Evolutionary conservation across 2,113 vertebrate species (phyloP).

Genomic region (Lamprotornis superbus): DNA sequence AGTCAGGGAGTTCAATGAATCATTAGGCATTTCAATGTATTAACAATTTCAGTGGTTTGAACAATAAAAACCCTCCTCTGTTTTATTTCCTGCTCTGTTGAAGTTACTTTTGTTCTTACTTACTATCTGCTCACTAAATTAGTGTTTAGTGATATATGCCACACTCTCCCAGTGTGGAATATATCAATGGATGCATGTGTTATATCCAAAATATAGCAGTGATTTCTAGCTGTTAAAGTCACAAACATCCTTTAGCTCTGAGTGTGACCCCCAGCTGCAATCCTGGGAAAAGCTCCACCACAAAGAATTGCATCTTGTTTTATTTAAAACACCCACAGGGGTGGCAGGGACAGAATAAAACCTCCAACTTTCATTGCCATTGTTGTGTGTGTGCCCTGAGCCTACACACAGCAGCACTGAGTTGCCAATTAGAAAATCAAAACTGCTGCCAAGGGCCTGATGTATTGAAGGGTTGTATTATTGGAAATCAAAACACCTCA

Average conservation of each 20-base stretch:
- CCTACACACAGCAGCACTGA: not conserved
- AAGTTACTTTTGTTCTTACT: slow-evolving; percentile 46
- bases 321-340: not conserved
- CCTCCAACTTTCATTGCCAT: not conserved
- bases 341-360: not conserved
- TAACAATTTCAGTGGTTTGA: slow-evolving; percentile 47
- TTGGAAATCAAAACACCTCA: not conserved
- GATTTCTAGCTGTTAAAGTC: not conserved
- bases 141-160: not conserved
- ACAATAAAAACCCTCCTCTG: slow-evolving; percentile 1
- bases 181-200: not conserved
- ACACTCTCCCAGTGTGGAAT: not conserved
- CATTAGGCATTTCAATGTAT: slow-evolving; percentile 60
- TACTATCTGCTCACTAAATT: slow-evolving; percentile 47
- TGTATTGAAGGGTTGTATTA: not conserved
- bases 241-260: not conserved
- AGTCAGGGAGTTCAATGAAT: slow-evolving; percentile 68
- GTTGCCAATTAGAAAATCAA: slow-evolving; percentile 11
- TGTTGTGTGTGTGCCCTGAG: not conserved
- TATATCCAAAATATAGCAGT: not conserved
- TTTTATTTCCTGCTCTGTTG: slow-evolving; percentile 33
- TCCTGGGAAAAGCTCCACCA: not conserved
- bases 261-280: not conserved
- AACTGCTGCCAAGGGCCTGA: not conserved
- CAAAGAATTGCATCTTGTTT: not conserved